These are phyloP conservation scores for Delia radicum DNA, from an alignment of 1,140 invertebrate species.

Conservation along the genomic window DNA sequence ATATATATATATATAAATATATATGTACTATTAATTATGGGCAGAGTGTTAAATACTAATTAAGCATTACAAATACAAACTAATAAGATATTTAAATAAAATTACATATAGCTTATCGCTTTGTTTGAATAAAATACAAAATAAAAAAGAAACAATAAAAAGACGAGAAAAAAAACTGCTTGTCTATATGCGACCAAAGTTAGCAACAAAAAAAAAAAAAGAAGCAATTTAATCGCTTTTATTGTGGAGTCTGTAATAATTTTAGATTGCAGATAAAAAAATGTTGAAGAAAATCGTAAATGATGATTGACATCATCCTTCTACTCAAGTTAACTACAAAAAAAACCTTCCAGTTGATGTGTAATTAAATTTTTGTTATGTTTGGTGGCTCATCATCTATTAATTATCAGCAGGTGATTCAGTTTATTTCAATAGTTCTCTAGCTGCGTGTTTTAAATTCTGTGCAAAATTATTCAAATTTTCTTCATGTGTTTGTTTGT, in stretches of 20 bases:
- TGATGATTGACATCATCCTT: not conserved
- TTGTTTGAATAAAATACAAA: not conserved
- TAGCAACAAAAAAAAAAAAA: no score
- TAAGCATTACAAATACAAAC: slow-evolving; percentile 18
- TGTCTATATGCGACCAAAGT: no score
- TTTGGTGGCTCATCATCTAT: not conserved
- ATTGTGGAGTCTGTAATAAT: not conserved
- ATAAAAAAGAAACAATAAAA: not conserved
- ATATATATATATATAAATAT: not conserved
- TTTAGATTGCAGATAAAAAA: not conserved
- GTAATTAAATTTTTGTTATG: not conserved
- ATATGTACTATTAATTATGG: not conserved
- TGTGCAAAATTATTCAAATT: not conserved
- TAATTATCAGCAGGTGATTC: not conserved
- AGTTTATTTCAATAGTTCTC: not conserved
- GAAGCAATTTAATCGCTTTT: no score
- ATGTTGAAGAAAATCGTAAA: not conserved
- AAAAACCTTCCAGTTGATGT: not conserved
- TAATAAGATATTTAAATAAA: slow-evolving; percentile 23
- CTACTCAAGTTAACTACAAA: no score
- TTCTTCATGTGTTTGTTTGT: not conserved
- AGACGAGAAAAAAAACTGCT: not conserved
- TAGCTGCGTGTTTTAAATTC: not conserved
- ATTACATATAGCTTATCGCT: slow-evolving; percentile 13
- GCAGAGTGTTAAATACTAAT: slow-evolving; percentile 15